Evolutionary conservation across 2,797 vertebrate genomes (phyloP).

Genomic region (Tarsius wallacei): DNA sequence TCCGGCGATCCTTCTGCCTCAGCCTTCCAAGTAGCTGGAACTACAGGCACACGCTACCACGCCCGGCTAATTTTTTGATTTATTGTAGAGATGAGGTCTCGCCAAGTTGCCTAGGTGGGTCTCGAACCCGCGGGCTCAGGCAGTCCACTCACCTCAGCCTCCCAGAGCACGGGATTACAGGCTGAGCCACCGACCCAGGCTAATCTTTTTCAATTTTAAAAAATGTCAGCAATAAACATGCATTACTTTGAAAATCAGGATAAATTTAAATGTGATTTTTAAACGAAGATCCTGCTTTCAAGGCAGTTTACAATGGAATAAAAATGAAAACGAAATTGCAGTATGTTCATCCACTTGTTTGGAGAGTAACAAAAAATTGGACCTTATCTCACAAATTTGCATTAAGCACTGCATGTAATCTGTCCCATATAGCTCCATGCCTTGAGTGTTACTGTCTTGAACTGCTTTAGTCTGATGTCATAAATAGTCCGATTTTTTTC

Average conservation of each 20-base stretch:
- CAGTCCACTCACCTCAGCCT: too few relatives aligned
- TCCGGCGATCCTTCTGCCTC: too few relatives aligned
- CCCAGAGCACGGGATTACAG: too few relatives aligned
- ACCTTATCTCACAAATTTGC: background rate
- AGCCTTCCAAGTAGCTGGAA: too few relatives aligned
- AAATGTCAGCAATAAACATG: constrained; percentile 32
- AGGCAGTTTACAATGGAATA: constrained; percentile 50
- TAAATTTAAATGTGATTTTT: constrained; percentile 48
- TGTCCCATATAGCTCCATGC: background rate
- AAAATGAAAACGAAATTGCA: constrained; percentile 51
- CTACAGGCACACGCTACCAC: too few relatives aligned
- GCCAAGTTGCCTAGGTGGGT: too few relatives aligned
- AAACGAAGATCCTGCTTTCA: constrained; percentile 39
- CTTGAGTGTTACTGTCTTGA: background rate
- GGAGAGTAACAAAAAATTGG: constrained; percentile 19
- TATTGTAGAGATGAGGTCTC: too few relatives aligned
- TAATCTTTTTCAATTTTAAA: constrained; percentile 32
- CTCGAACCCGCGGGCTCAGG: too few relatives aligned
- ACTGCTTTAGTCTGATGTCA: background rate
- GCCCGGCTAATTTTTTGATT: too few relatives aligned
- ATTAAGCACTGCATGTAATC: background rate
- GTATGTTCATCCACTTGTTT: constrained; percentile 1
- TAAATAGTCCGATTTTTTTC: background rate
- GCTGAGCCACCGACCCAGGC: too few relatives aligned
- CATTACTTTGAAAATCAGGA: constrained; percentile 36